Evolutionary conservation across 2,113 vertebrate genomes (phyloP).

Genomic region (Ariopsis seemanni): DNA sequence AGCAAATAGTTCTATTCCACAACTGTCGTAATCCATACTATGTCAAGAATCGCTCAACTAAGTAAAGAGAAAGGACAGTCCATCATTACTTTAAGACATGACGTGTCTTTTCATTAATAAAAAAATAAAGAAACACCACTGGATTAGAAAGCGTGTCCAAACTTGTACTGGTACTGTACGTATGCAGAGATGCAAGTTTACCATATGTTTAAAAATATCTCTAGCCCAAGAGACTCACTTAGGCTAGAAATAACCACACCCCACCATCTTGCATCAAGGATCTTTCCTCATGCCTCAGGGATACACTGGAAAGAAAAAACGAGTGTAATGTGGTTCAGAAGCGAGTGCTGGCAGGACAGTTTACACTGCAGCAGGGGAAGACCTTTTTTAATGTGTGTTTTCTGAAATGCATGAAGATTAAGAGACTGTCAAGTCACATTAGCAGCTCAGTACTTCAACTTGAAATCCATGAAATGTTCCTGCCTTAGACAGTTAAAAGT

Average conservation of each 20-base stretch:
- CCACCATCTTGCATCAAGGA: constrained; percentile 22
- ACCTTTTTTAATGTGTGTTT: not conserved
- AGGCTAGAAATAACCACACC: constrained; percentile 53
- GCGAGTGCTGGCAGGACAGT: not conserved
- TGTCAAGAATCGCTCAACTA: too few relatives aligned
- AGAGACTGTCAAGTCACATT: constrained; percentile 34
- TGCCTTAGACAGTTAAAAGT: constrained; percentile 1
- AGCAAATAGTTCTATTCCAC: too few relatives aligned
- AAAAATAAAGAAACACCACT: too few relatives aligned
- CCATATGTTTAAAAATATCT: constrained; percentile 29
- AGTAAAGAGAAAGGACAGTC: too few relatives aligned
- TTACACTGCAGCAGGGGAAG: constrained; percentile 1
- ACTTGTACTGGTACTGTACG: not conserved
- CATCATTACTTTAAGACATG: too few relatives aligned
- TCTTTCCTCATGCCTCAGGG: constrained; percentile 8
- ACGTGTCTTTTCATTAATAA: too few relatives aligned
- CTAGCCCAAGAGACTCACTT: constrained; percentile 35
- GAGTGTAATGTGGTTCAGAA: constrained; percentile 25
- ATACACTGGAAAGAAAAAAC: constrained; percentile 37
- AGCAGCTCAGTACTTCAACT: constrained; percentile 2
- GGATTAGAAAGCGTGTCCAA: too few relatives aligned
- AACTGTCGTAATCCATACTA: too few relatives aligned
- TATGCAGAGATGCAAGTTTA: constrained; percentile 4
- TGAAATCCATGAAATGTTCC: not conserved
- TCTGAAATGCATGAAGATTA: constrained; percentile 14